These are phyloP conservation scores for Noctua janthina DNA, from an alignment of 2,888 invertebrate genomes.

Conservation along the genomic window DNA sequence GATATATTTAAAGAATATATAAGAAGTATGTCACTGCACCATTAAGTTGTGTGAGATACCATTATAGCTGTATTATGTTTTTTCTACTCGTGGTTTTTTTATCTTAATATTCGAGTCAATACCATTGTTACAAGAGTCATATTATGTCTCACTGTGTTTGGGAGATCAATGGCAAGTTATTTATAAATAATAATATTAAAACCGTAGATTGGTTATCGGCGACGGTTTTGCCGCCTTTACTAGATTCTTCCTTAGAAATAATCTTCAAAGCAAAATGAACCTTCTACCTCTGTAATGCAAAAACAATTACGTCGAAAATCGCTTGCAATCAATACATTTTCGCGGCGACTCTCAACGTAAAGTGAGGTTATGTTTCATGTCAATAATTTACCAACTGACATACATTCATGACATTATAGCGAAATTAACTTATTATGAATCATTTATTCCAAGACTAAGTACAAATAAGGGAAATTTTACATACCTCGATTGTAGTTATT, in stretches of 20 bases:
- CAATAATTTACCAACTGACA: slow-evolving; percentile 61
- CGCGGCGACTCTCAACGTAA: slow-evolving; percentile 55
- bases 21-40: not conserved
- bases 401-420: slow-evolving; percentile 38
- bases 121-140: not conserved
- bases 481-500: slow-evolving; percentile 85
- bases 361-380: slow-evolving; percentile 65
- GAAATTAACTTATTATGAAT: slow-evolving; percentile 5
- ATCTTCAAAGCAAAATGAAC: slow-evolving; percentile 33
- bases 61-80: not conserved
- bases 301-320: slow-evolving; percentile 36
- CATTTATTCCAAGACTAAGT: not conserved
- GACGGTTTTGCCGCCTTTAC: slow-evolving; percentile 49
- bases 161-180: not conserved
- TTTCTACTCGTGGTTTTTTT: not conserved
- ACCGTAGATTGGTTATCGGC: not conserved
- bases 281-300: not conserved
- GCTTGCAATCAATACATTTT: slow-evolving; percentile 31
- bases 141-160: not conserved
- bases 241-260: not conserved
- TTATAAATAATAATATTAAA: not conserved
- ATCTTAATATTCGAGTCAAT: too few relatives aligned
- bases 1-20: too few relatives aligned
- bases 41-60: not conserved
- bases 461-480: slow-evolving; percentile 16